Base-by-base conservation (phyloP, 23 tunicate genomes). In the Trididemnum clinides region DNA sequence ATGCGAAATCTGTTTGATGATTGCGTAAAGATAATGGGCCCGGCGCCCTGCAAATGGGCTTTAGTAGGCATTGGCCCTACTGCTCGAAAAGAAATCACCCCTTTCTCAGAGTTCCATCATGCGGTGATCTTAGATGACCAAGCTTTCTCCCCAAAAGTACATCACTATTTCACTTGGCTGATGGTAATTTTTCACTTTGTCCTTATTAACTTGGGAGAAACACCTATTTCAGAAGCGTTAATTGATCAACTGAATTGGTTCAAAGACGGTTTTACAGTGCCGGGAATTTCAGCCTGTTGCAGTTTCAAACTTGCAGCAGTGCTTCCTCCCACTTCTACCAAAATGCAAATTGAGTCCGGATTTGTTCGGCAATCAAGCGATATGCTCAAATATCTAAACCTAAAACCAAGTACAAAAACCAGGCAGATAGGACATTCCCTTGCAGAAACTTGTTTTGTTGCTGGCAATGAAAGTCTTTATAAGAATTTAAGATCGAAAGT, bases 31-130 rank as follows among this genome's bases (percentile, higher is more conserved):
- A 85, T 85, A 27, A 30, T 85, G 57, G 88, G 88, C 2, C 34
- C 64, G 1, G 72, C 88, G 2, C 88, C 88, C 3, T 85, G 88
- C 51, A 85, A 85, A 36, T 85, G 74, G 51, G 29, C 57, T 36
- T 70, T 77, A 49, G 38, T 75, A 0, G 72, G 70, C 18, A 4
- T 85, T 7, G 88, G 88, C 26, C 6, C 50, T 20, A 3, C 34
- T 10, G 82, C 81, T 22, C 32, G 49, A 31, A 73, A 59, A 49
- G 88, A 85, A 50, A 33, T 74, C 20, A 72, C 88, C 0, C 44
- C 82, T 0, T 39, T 19, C 30, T 58, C 79, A 12, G 72, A 74
- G n/a, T 54, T 73, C n/a, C 35, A 50, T 12, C 57, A 34, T 20
- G 31, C 28, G 4, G 57, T 85, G 28, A 28, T 85, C 33, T 69